Conservation (phyloP, 2,888 invertebrate genomes). For the Busseola fusca region DNA sequence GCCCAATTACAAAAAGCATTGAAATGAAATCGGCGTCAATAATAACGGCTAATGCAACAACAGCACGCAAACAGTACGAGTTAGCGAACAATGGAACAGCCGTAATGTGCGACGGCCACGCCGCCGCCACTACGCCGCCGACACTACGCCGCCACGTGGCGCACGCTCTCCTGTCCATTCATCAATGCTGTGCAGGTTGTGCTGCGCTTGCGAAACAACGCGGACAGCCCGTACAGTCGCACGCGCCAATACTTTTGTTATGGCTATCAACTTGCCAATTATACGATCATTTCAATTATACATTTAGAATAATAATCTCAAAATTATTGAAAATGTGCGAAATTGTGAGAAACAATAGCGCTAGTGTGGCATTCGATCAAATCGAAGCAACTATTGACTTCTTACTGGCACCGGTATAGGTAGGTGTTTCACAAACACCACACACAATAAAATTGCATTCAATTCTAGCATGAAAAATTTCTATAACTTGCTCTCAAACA, state of each 20-base stretch:
- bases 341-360: constrained; percentile 8
- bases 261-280: constrained; percentile 32
- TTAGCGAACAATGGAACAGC: constrained; percentile 30
- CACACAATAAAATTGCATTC: too few species aligned
- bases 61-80: constrained; percentile 27
- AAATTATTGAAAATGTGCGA: constrained; percentile 10
- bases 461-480: background rate
- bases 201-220: constrained; percentile 32
- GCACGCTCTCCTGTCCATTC: constrained; percentile 18
- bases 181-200: constrained; percentile 7
- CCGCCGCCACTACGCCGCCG: background rate
- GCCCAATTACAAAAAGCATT: constrained; percentile 21
- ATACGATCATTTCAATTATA: constrained; percentile 11
- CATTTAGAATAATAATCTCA: constrained; percentile 19
- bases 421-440: too few species aligned
- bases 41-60: constrained; percentile 20
- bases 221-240: constrained; percentile 6
- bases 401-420: too few species aligned
- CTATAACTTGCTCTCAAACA: too few species aligned
- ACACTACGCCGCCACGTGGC: background rate
- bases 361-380: background rate
- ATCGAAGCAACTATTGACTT: background rate
- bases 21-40: constrained; percentile 14
- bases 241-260: constrained; percentile 29
- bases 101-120: constrained; percentile 7